These are phyloP conservation scores for Xenentodon cancila DNA, from an alignment of 2,797 vertebrate species.

Conservation along the genomic window DNA sequence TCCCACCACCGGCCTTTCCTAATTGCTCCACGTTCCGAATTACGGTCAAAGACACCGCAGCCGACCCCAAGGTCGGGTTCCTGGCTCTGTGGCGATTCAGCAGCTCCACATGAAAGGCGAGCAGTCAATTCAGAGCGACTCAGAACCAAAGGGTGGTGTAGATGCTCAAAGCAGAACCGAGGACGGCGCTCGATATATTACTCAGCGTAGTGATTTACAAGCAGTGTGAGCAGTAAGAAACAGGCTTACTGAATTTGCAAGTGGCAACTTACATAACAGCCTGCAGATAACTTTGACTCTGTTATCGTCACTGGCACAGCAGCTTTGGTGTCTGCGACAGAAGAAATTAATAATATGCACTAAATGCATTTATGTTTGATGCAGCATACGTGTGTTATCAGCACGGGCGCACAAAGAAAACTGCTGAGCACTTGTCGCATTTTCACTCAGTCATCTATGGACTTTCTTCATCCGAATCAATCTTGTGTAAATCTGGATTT, in stretches of 20 bases:
- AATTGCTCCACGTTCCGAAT: constrained; percentile 71
- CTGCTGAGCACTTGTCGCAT: not conserved
- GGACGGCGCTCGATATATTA: constrained; percentile 14
- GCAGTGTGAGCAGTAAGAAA: constrained; percentile 3
- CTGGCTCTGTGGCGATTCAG: constrained; percentile 58
- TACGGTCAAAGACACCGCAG: constrained; percentile 67
- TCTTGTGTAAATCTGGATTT: not conserved
- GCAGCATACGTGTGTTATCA: not conserved
- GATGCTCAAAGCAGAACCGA: constrained; percentile 17
- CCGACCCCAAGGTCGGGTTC: constrained; percentile 63
- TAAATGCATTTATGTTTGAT: not conserved
- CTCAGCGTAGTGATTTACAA: constrained; percentile 26
- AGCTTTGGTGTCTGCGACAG: constrained; percentile 4
- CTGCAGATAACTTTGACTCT: constrained; percentile 6
- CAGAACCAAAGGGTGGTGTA: constrained; percentile 20
- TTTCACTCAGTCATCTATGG: not conserved
- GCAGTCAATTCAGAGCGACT: constrained; percentile 20
- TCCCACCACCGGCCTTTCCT: constrained; percentile 24
- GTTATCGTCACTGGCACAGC: constrained; percentile 1
- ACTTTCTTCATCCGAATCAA: not conserved
- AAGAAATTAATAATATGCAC: not conserved
- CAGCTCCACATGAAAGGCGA: constrained; percentile 50
- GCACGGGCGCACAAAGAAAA: not conserved
- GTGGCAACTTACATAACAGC: constrained; percentile 12
- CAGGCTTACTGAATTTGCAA: constrained; percentile 1